Conservation (phyloP, 2,797 vertebrate genomes). For the Cynodonichthys magdalenae region DNA sequence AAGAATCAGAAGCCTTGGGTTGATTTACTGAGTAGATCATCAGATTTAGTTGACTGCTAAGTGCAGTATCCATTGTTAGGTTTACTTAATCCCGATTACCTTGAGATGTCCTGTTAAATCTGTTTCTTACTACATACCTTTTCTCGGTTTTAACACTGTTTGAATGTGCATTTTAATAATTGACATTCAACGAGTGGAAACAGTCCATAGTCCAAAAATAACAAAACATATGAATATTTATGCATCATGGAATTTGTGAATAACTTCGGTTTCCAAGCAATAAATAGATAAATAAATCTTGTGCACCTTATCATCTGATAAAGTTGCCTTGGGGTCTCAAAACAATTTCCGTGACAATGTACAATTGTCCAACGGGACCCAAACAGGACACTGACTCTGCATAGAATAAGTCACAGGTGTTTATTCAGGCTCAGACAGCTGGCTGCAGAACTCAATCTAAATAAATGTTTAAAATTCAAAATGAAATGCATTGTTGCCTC, state of each 20-base stretch:
- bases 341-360: conserved; percentile 20
- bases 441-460: conserved; percentile 24
- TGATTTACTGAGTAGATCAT: not conserved
- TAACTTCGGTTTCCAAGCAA: not conserved
- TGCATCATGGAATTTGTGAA: not conserved
- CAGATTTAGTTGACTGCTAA: not conserved
- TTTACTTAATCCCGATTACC: not conserved
- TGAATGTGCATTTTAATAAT: not conserved
- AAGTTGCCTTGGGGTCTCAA: not conserved
- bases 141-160: not conserved
- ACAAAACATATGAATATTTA: not conserved
- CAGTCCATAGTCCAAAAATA: not conserved
- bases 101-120: too few species aligned
- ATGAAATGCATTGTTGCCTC: conserved; percentile 33
- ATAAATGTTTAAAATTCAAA: conserved; percentile 50
- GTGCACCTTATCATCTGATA: not conserved
- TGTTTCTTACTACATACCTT: not conserved
- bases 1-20: not conserved
- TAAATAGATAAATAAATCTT: conserved; percentile 6
- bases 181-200: not conserved
- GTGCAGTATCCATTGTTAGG: not conserved
- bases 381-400: conserved; percentile 10
- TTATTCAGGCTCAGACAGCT: conserved; percentile 1
- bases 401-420: conserved; percentile 38
- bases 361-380: conserved; percentile 20